Evolutionary conservation across 37 sponge, comb jelly and placozoan genomes (phyloP), one percentile per base, ranked within the genome.

Genomic region (Aplysina aerophoba): DNA sequence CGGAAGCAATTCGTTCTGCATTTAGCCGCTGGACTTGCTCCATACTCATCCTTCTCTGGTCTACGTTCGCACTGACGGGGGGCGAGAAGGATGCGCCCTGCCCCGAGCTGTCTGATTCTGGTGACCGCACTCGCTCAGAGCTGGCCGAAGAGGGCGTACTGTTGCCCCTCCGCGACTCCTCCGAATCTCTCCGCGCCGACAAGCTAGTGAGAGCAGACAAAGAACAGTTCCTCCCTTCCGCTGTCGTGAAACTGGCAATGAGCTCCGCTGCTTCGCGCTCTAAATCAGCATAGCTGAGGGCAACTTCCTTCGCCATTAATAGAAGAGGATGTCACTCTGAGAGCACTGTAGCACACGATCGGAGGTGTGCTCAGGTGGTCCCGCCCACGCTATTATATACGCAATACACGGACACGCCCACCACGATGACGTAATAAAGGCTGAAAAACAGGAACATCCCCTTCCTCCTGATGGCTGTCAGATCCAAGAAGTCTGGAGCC

Each of bases 241-340:
- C 8, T 44, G 50, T 44, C 50, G 50, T 8, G 50, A 44, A 44
- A 3, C 50, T 8, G 8, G 50, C 50, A 34, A 90, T 65, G 0
- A 93, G 79, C 68, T 82, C 56, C 50, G 79, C 53, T 31, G 87
- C 90, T 71, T 93, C 90, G 38, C 87, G 36, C 33, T 87, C 84
- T 13, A 93, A 36, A 24, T 93, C 89, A 28, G 90, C 85, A 50
- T n/a, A 75, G 24, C 54, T 21, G 4, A 36, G 6, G 1, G 78
- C 44, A 40, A 75, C 37, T 53, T 75, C 78, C 53, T 31, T 20
- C 12, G 37, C 31, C 74, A 73, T 73, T 34, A 31, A 21, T 31
- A 21, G n/a, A n/a, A n/a, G n/a, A n/a, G n/a, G n/a, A n/a, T n/a
- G n/a, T n/a, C n/a, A n/a, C n/a, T n/a, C n/a, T n/a, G 50, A 44